Percentiles rank a stretch among this genome's conserved stretches.
These are phyloP conservation scores for Aphidius colemani DNA, from an alignment of 2,888 invertebrate species.

Conservation along the genomic window DNA sequence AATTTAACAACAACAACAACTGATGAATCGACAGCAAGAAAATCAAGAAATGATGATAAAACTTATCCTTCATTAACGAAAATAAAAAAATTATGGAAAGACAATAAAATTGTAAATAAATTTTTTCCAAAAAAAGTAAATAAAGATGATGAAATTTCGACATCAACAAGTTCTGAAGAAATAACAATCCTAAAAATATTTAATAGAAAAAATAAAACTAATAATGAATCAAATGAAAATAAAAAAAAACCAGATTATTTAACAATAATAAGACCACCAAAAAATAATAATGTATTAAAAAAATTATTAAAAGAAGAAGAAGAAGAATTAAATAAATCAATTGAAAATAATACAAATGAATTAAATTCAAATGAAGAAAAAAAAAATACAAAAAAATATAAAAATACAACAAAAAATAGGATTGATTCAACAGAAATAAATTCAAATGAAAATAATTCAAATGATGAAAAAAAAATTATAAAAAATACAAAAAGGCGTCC, in stretches of 20 bases:
- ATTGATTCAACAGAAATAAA: neutral
- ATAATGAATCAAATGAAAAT: constrained; percentile 1
- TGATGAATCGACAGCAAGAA: neutral
- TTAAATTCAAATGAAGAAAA: neutral
- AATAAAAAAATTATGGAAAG: constrained; percentile 9
- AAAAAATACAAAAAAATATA: neutral
- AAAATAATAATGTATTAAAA: neutral
- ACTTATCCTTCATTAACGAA: neutral
- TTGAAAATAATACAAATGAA: neutral
- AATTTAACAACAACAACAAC: constrained; percentile 43
- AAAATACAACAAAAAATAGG: neutral
- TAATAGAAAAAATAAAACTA: neutral
- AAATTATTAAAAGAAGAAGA: too few species aligned
- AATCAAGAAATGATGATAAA: neutral
- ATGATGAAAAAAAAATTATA: too few species aligned
- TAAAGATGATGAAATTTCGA: neutral
- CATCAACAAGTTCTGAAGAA: too few species aligned
- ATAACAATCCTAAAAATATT: too few species aligned
- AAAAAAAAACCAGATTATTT: constrained; percentile 12
- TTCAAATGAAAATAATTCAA: too few species aligned
- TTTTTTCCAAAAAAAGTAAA: neutral
- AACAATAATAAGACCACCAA: neutral
- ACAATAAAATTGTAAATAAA: neutral
- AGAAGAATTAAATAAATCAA: neutral
- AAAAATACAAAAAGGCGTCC: too few species aligned